Evolutionary conservation across 2,888 invertebrate genomes (phyloP), one percentile per base, ranked within the genome.

Genomic region (Julus scanicus): DNA sequence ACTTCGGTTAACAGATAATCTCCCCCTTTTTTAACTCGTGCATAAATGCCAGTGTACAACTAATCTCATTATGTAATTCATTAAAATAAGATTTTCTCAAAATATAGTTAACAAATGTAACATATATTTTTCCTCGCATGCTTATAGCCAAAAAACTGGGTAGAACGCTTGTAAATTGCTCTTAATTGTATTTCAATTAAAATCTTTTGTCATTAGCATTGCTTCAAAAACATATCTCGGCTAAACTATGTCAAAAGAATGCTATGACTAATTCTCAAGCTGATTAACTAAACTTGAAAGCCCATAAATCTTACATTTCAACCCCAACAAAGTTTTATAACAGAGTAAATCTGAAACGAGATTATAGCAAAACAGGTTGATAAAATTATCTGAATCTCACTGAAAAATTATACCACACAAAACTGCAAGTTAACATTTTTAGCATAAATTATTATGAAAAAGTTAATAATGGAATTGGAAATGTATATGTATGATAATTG

Each of bases 1-100:
- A 71, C 71, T 71, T 71, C 29, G 29, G 71, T 71, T 71, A 71
- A 71, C 71, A 71, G 71, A 71, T 71, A 71, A 71, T n/a, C 15
- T 17, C 63, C 63, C 63, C 15, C 53, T 53, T 17, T n/a, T 63
- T 63, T n/a, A n/a, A 6, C 63, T 20, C 53, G 63, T 29, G 11
- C 11, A 71, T 71, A 29, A 71, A 13, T 53, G 15, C 53, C 13
- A 53, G 29, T 71, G 29, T 11, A 13, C 71, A 63, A 9, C 71
- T n/a, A 20, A 20, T 63, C 63, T 71, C 29, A 71, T 71, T 71
- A 71, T 71, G 29, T 29, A 29, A 71, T 71, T 71, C 71, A 71
- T 71, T 71, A 71, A 29, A 20, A 44, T 44, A 8, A n/a, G 20
- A 9, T 63, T 63, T 71, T 29, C 29, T 71, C 29, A 0, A 11